phyloP scores from a whole-genome alignment of 2,113 vertebrate genomes.

The Bubalus kerabau region DNA sequence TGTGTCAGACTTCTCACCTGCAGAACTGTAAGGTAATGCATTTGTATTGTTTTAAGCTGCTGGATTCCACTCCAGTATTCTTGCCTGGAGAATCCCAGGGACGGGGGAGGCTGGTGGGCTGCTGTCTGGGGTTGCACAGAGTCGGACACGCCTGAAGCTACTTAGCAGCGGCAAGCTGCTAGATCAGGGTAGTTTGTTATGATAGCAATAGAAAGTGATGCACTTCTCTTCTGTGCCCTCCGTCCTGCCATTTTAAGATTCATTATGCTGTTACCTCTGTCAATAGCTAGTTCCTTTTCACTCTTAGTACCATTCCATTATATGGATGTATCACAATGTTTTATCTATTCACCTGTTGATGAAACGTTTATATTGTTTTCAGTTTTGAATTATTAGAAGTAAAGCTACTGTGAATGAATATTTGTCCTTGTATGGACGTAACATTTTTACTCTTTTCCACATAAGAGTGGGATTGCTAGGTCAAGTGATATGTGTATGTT shows the following conservation, averaged over 20 bases:
- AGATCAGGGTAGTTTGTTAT: not conserved
- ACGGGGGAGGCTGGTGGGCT: not conserved
- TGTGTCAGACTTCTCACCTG: not conserved
- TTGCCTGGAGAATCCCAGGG: not conserved
- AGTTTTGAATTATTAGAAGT: not conserved
- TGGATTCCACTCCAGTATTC: not conserved
- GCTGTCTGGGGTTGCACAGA: not conserved
- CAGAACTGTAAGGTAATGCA: not conserved
- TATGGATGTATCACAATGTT: not conserved
- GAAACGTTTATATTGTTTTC: not conserved
- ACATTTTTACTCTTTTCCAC: not conserved
- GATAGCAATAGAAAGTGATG: not conserved
- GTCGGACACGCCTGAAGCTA: not conserved
- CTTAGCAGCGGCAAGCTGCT: not conserved
- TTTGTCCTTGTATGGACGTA: not conserved
- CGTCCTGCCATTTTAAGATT: not conserved
- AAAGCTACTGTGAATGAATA: not conserved
- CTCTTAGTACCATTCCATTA: not conserved
- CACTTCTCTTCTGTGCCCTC: not conserved
- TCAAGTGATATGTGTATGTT: not conserved
- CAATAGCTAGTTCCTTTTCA: not conserved
- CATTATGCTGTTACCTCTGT: not conserved
- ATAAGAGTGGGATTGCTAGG: not conserved
- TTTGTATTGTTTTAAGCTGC: not conserved
- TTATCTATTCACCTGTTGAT: not conserved